These are phyloP conservation scores for Macrosoma leucophasiata DNA, from an alignment of 2,888 invertebrate species.

Conservation along the genomic window DNA sequence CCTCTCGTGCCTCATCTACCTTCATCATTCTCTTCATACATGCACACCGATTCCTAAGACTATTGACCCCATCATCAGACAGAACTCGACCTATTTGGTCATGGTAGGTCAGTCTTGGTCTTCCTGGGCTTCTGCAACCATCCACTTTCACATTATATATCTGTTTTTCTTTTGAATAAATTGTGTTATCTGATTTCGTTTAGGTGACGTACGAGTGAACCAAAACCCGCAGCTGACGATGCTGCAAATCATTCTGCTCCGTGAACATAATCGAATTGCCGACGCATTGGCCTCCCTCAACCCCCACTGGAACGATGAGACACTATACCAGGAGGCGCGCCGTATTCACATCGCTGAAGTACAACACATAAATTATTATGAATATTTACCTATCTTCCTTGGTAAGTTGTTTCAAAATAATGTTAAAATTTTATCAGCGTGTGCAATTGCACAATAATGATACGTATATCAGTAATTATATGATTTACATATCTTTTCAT, in stretches of 20 bases:
- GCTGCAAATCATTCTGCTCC: constrained; percentile 79
- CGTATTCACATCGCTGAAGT: constrained; percentile 81
- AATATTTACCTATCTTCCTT: constrained; percentile 84
- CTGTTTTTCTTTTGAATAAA: constrained; percentile 1
- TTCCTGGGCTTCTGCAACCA: too few species aligned
- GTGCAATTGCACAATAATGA: too few species aligned
- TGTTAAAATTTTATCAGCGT: too few species aligned
- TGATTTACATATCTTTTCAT: too few species aligned
- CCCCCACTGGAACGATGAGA: constrained; percentile 86
- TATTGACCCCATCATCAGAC: too few species aligned
- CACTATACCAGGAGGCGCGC: constrained; percentile 82
- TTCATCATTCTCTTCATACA: too few species aligned
- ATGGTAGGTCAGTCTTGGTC: too few species aligned
- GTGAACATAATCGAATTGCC: constrained; percentile 86
- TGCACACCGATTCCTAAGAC: too few species aligned
- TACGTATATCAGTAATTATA: too few species aligned
- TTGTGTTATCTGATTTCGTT: constrained; percentile 11
- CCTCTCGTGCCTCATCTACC: background rate
- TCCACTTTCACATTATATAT: too few species aligned
- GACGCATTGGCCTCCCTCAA: constrained; percentile 76
- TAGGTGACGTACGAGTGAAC: constrained; percentile 82
- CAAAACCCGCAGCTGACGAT: constrained; percentile 83
- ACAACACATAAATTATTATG: constrained; percentile 85
- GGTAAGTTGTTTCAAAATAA: constrained; percentile 73
- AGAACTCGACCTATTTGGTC: too few species aligned